Evolutionary conservation across 2,797 vertebrate species (phyloP).

Genomic region (Xenentodon cancila): DNA sequence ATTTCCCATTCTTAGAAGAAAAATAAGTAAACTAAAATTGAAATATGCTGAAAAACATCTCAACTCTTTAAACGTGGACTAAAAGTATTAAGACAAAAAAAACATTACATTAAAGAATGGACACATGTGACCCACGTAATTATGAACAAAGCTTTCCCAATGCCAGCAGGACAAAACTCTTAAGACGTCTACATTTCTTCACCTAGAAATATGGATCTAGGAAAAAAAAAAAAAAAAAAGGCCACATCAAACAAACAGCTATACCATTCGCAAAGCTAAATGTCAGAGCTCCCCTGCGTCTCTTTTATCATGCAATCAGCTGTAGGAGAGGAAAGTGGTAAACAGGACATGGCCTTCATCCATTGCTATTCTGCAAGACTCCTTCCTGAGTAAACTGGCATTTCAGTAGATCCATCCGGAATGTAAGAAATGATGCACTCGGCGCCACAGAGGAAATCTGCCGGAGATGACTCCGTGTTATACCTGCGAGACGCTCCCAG

Average conservation of each 20-base stretch:
- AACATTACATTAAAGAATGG: background rate
- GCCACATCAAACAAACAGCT: slow-evolving; percentile 46
- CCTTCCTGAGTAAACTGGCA: slow-evolving; percentile 56
- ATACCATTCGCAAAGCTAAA: slow-evolving; percentile 64
- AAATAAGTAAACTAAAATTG: slow-evolving; percentile 39
- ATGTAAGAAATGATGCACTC: slow-evolving; percentile 50
- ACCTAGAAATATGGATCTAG: slow-evolving; percentile 19
- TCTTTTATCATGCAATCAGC: slow-evolving; percentile 63
- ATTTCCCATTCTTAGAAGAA: background rate
- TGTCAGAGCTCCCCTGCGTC: slow-evolving; percentile 62
- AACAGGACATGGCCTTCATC: slow-evolving; percentile 61
- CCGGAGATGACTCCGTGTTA: slow-evolving; percentile 41
- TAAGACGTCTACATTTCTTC: slow-evolving; percentile 28
- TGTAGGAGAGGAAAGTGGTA: slow-evolving; percentile 53
- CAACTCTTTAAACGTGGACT: slow-evolving; percentile 15
- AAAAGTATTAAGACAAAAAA: background rate
- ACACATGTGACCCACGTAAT: background rate
- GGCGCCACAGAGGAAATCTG: slow-evolving; percentile 32
- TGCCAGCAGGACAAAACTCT: slow-evolving; percentile 19
- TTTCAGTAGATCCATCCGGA: slow-evolving; percentile 53
- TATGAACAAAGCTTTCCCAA: slow-evolving; percentile 10
- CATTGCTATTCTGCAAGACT: slow-evolving; percentile 36
- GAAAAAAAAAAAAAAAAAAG: slow-evolving; percentile 27
- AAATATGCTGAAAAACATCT: slow-evolving; percentile 27
- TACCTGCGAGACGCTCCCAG: slow-evolving; percentile 17